These are phyloP conservation scores for Hermetia illucens DNA, from an alignment of 1,140 invertebrate species.

Conservation along the genomic window DNA sequence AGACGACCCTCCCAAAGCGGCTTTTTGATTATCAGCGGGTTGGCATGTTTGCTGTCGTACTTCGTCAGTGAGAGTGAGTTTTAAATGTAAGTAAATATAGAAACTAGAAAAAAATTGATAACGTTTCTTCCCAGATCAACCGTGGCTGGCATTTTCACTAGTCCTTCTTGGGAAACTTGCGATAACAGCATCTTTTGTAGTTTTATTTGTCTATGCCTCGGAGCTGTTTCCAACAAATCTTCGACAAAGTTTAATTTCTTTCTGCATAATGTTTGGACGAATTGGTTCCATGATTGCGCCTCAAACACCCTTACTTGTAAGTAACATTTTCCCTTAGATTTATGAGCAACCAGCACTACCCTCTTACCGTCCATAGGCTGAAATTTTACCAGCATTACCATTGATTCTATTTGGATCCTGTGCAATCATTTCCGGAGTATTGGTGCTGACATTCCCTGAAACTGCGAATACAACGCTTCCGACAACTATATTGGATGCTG, in stretches of 20 bases:
- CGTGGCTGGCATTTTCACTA: conserved; percentile 33
- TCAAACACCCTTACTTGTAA: conserved; percentile 51
- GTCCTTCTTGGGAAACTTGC: conserved; percentile 64
- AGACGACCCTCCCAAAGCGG: conserved; percentile 41
- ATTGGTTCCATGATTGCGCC: conserved; percentile 59
- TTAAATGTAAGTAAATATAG: conserved; percentile 7
- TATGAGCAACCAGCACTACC: not conserved
- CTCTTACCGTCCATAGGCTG: conserved; percentile 4
- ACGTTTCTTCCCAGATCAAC: conserved; percentile 9
- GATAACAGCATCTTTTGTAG: conserved; percentile 52
- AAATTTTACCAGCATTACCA: conserved; percentile 42
- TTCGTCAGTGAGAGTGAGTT: conserved; percentile 22
- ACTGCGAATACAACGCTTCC: conserved; percentile 47
- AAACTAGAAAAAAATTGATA: conserved; percentile 7
- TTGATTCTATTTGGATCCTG: conserved; percentile 44
- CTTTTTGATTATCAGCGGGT: conserved; percentile 44
- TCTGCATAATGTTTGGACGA: conserved; percentile 55
- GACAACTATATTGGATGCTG: conserved; percentile 51
- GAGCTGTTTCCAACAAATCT: conserved; percentile 58
- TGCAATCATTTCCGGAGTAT: conserved; percentile 39
- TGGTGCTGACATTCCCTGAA: conserved; percentile 52
- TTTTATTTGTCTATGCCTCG: conserved; percentile 53
- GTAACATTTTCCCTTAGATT: conserved; percentile 10
- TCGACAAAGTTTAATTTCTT: conserved; percentile 46
- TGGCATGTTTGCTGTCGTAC: conserved; percentile 28